phyloP scores from a whole-genome alignment of 2,888 invertebrate genomes.

The Pyrrhosoma nymphula region DNA sequence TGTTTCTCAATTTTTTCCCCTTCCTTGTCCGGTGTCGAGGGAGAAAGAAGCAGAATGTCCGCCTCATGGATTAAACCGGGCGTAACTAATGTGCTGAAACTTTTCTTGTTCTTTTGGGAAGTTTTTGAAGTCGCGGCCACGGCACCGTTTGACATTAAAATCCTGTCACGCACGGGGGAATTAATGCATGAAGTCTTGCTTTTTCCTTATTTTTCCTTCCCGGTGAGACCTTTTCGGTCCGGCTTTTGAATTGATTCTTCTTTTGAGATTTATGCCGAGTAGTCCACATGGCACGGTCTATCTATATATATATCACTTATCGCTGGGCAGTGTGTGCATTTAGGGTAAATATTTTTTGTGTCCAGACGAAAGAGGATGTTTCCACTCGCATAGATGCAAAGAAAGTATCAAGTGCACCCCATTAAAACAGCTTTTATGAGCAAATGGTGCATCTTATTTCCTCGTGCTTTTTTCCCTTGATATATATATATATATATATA shows the following conservation, averaged over 20 bases:
- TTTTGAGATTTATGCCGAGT: neutral
- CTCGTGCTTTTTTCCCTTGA: too few relatives aligned
- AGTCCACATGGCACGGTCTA: neutral
- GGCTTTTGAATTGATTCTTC: constrained; percentile 5
- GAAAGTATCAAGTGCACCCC: too few relatives aligned
- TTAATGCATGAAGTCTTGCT: neutral
- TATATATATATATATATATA: too few relatives aligned
- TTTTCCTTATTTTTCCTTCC: neutral
- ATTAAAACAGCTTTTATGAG: too few relatives aligned
- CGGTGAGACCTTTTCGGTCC: neutral
- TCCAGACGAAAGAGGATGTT: too few relatives aligned
- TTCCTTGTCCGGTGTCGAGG: neutral
- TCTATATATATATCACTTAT: neutral
- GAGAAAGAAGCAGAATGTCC: constrained; percentile 40
- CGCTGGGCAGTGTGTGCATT: neutral
- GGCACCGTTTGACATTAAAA: neutral
- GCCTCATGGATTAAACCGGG: constrained; percentile 34
- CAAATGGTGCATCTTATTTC: too few relatives aligned
- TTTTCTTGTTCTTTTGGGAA: constrained; percentile 24
- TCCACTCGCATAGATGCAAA: too few relatives aligned
- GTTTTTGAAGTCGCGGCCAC: constrained; percentile 33
- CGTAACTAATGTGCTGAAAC: constrained; percentile 42
- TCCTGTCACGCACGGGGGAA: constrained; percentile 11
- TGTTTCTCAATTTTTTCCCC: neutral
- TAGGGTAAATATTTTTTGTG: too few relatives aligned